Percentiles rank a stretch among this genome's conserved stretches.
phyloP scores from a whole-genome alignment of 1,140 invertebrate genomes.

The Zaprionus tsacasi region DNA sequence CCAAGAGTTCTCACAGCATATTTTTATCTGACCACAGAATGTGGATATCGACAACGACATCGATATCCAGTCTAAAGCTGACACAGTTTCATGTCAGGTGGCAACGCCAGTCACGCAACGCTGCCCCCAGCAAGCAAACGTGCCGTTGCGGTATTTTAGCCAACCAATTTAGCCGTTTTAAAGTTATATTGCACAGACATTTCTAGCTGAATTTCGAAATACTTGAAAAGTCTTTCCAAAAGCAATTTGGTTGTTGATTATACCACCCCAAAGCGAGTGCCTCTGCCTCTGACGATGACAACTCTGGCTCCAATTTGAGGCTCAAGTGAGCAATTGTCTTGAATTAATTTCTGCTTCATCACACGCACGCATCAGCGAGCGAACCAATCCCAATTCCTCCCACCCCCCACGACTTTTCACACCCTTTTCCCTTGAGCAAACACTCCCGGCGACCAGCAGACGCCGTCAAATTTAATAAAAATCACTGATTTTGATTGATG shows the following conservation, averaged over 20 bases:
- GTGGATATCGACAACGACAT: slow-evolving; percentile 47
- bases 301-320: not conserved
- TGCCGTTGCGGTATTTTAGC: not conserved
- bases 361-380: slow-evolving; percentile 18
- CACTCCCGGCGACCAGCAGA: slow-evolving; percentile 73
- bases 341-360: slow-evolving; percentile 77
- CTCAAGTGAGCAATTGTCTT: slow-evolving; percentile 82
- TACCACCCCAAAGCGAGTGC: not conserved
- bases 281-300: not conserved
- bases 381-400: slow-evolving; percentile 7
- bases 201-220: not conserved
- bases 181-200: not conserved
- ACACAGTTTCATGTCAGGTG: slow-evolving; percentile 53
- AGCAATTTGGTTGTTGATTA: not conserved
- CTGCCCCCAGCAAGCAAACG: not conserved
- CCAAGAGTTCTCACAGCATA: slow-evolving; percentile 39
- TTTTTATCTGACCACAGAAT: slow-evolving; percentile 59
- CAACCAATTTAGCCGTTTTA: not conserved
- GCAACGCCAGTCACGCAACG: slow-evolving; percentile 42
- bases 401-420: slow-evolving; percentile 45
- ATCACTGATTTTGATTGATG: slow-evolving; percentile 84
- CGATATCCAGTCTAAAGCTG: slow-evolving; percentile 26
- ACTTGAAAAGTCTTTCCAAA: not conserved
- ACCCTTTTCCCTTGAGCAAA: slow-evolving; percentile 56
- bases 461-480: slow-evolving; percentile 84